Base-by-base conservation (phyloP, 2,888 invertebrate species). In the Oscheius sp. region DNA sequence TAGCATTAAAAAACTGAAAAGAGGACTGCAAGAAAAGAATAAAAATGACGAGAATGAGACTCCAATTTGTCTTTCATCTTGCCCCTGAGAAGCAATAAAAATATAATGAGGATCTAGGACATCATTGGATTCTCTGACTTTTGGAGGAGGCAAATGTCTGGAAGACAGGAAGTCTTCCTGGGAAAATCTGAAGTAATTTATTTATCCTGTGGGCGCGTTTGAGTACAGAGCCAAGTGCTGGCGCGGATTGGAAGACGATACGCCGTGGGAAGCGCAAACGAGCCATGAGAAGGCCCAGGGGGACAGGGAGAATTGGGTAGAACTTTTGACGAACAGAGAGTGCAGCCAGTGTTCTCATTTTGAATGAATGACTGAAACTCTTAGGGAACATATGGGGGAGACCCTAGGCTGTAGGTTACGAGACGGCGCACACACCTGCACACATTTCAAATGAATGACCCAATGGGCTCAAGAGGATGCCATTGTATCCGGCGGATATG, bases 221-320 rank as follows among this genome's bases (percentile, higher is more conserved):
- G 35, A 35, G 35, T 35, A 35, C 35, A 49, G 49, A 52, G 66
- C 66, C 52, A 66, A 66, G 66, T 66, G 35, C 66, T 55, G 7
- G 23, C 16, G 66, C 49, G 55, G 55, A 43, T 35, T 69, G 55
- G 69, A 69, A 69, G 55, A 23, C 43, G 69, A 69, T 69, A 69
- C 69, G 56, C 41, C 69, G 69, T 69, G 69, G 43, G 69, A 69
- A 70, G 21, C n/a, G 70, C 58, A 46, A 59, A 53, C 58, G 59
- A 59, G 58, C 45, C 18, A 70, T 52, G 53, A 46, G 53, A 59
- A 58, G 16, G 12, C 25, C n/a, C 29, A 29, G 16, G 59, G 13
- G n/a, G 61, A 21, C 41, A 18, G n/a, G 41, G 12, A 35, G 53
- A 55, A 35, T 27, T n/a, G 27, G 68, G 53, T 25, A 29, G 41